These are phyloP conservation scores for Lycia hirtaria DNA, from an alignment of 2,888 invertebrate species.

Conservation along the genomic window DNA sequence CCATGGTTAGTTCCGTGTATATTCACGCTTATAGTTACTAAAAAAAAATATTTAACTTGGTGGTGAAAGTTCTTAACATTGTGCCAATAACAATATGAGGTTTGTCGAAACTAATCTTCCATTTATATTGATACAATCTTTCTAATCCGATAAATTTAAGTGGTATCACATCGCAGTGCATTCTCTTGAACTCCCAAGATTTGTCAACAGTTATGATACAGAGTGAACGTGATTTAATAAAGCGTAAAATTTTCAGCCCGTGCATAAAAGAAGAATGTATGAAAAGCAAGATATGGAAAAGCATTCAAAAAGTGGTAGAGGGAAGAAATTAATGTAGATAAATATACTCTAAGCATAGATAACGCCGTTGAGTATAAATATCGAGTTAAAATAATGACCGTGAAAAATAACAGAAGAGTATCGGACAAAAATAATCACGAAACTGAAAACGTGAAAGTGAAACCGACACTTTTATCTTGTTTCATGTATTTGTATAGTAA, in stretches of 20 bases:
- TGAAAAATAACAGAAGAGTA: conserved; percentile 63
- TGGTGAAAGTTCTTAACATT: conserved; percentile 62
- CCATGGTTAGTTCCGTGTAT: conserved; percentile 48
- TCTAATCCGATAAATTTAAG: conserved; percentile 67
- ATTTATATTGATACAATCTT: conserved; percentile 54
- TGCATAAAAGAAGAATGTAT: conserved; percentile 81
- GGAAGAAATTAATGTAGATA: conserved; percentile 71
- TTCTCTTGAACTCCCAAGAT: conserved; percentile 68
- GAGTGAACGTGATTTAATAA: conserved; percentile 78
- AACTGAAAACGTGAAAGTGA: conserved; percentile 69
- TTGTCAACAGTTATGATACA: conserved; percentile 75
- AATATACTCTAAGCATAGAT: conserved; percentile 61
- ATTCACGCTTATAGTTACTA: conserved; percentile 61
- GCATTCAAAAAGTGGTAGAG: conserved; percentile 80
- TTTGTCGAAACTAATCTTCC: conserved; percentile 51
- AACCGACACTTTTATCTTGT: conserved; percentile 73
- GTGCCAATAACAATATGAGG: conserved; percentile 64
- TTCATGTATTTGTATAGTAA: conserved; percentile 70
- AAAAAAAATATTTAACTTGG: conserved; percentile 59
- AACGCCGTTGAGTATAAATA: conserved; percentile 64
- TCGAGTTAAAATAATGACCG: conserved; percentile 67
- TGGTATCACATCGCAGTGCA: conserved; percentile 77
- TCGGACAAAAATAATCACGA: conserved; percentile 60
- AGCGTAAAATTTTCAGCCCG: conserved; percentile 82
- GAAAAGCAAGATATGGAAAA: conserved; percentile 82